Evolutionary conservation across 2,888 invertebrate species (phyloP).

Genomic region (Bugulina stolonifera): DNA sequence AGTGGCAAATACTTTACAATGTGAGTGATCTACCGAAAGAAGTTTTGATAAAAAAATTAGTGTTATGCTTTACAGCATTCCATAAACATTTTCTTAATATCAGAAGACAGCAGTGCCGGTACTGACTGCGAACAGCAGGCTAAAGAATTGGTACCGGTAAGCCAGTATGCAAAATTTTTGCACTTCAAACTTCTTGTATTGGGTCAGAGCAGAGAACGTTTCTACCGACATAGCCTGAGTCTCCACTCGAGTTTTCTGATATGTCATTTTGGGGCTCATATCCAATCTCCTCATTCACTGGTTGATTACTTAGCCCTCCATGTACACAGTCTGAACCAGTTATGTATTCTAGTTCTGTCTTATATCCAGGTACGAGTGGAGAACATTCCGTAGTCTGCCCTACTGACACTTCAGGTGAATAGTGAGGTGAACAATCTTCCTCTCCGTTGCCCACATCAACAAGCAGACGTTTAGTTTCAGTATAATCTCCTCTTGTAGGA

Average conservation of each 20-base stretch:
- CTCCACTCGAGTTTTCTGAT: constrained; percentile 11
- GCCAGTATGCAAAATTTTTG: no score
- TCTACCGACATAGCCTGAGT: constrained; percentile 22
- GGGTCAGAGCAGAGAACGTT: neutral
- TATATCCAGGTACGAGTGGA: neutral
- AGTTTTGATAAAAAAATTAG: no score
- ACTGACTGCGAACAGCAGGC: no score
- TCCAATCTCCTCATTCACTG: neutral
- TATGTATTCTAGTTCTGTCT: neutral
- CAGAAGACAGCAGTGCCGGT: no score
- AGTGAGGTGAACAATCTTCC: neutral
- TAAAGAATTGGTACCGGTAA: no score
- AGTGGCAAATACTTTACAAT: no score
- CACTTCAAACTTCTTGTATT: no score
- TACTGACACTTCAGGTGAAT: neutral
- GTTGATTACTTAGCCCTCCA: neutral
- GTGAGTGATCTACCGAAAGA: no score
- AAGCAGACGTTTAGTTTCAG: neutral
- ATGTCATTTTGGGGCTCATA: neutral
- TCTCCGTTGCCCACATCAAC: neutral
- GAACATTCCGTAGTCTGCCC: neutral
- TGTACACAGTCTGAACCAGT: neutral
- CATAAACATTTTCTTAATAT: no score
- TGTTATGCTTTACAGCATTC: no score
- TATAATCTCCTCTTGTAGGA: neutral